phyloP scores from a whole-genome alignment of 2,797 vertebrate genomes.

The Coregonus ussuriensis region DNA sequence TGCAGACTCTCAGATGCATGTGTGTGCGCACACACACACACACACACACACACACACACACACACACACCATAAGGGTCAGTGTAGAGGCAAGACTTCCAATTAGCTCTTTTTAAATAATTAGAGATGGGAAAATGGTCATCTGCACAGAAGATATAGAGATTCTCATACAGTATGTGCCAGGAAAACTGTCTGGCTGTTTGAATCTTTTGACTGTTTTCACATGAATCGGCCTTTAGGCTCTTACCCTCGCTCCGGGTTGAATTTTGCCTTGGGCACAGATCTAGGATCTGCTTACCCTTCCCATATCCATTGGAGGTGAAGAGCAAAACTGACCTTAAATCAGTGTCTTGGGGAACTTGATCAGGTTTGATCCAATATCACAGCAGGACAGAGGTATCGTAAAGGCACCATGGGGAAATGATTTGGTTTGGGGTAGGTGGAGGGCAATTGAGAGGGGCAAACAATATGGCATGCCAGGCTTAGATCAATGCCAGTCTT shows the following conservation, averaged over 20 bases:
- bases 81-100: conserved; percentile 60
- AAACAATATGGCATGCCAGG: conserved; percentile 42
- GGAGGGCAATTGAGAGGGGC: conserved; percentile 38
- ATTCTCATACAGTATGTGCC: conserved; percentile 1
- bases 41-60: conserved; percentile 47
- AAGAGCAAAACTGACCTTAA: conserved; percentile 31
- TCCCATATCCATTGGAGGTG: conserved; percentile 12
- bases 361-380: conserved; percentile 20
- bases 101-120: conserved; percentile 72
- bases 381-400: conserved; percentile 39
- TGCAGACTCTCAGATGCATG: conserved; percentile 35
- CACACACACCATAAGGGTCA: conserved; percentile 59
- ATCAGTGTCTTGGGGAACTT: conserved; percentile 29
- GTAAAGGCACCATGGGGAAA: conserved; percentile 40
- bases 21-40: conserved; percentile 32
- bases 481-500: conserved; percentile 36
- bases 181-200: not conserved
- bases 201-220: not conserved
- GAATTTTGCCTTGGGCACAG: conserved; percentile 25
- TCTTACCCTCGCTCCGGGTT: conserved; percentile 27
- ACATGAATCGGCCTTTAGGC: not conserved
- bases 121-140: conserved; percentile 49
- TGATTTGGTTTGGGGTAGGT: conserved; percentile 22
- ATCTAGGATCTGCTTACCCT: conserved; percentile 31
- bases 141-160: conserved; percentile 32